A percentile compares a stretch with the other conserved stretches of the same genome.
phyloP scores from a whole-genome alignment of 2,113 vertebrate species.

The Notechis scutatus region DNA sequence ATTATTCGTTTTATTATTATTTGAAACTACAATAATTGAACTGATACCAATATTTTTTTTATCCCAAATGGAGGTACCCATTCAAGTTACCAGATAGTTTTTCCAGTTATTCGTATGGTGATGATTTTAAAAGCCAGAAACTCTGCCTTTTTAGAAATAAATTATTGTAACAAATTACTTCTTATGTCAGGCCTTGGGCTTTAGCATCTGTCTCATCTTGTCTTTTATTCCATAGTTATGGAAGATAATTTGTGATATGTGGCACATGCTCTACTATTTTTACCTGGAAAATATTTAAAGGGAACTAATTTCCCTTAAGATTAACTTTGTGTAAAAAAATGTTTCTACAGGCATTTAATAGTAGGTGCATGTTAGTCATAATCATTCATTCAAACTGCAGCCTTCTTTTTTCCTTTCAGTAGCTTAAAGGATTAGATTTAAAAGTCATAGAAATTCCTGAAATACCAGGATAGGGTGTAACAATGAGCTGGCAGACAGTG shows the following conservation, averaged over 20 bases:
- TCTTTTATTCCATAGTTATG: not conserved
- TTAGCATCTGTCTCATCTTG: not conserved
- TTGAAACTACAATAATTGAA: not conserved
- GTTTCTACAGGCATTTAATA: not conserved
- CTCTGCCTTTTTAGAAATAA: not conserved
- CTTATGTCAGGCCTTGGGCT: not conserved
- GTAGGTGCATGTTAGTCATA: constrained; percentile 1
- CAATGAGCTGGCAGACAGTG: not conserved
- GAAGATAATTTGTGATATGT: rapidly evolving
- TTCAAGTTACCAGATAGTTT: not conserved
- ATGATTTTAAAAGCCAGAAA: not conserved
- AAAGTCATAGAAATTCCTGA: constrained; percentile 23
- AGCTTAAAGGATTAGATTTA: constrained; percentile 20
- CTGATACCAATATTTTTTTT: not conserved
- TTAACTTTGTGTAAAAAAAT: not conserved
- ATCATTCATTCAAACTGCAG: rapidly evolving
- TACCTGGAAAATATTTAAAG: not conserved
- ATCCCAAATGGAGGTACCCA: not conserved
- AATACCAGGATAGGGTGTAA: constrained; percentile 28
- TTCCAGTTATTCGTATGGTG: not conserved
- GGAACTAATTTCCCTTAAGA: not conserved
- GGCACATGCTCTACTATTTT: not conserved
- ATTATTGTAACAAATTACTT: not conserved
- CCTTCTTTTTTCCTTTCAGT: constrained; percentile 7
- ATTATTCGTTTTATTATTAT: not conserved